These are phyloP conservation scores for Sinocyclocheilus grahami DNA, from an alignment of 2,113 vertebrate species.

Conservation along the genomic window DNA sequence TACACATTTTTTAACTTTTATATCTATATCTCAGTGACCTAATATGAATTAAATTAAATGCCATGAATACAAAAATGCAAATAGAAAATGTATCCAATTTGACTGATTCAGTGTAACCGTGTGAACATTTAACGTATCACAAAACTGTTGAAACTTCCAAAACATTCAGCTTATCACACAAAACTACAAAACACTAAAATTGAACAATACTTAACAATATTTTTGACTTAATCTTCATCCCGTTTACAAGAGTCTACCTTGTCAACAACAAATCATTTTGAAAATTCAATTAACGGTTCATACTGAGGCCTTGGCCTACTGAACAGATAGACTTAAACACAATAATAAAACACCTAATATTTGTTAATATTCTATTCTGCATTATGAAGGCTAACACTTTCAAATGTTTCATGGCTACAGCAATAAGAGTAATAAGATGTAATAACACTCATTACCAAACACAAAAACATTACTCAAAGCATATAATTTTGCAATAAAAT, in stretches of 20 bases:
- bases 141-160: background rate
- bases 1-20: background rate
- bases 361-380: background rate
- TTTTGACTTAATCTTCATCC: background rate
- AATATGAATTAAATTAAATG: background rate
- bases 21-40: background rate
- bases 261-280: background rate
- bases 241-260: background rate
- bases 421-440: background rate
- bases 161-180: background rate
- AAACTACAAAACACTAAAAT: background rate
- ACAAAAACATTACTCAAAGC: background rate
- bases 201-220: background rate
- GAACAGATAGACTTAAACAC: background rate
- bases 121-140: background rate
- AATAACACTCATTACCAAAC: background rate
- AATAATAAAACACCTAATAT: background rate
- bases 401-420: background rate
- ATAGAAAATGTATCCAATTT: background rate
- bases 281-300: background rate
- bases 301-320: conserved; percentile 34
- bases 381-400: background rate
- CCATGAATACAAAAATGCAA: background rate
- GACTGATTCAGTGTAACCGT: background rate
- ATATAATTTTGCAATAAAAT: background rate